phyloP scores from a whole-genome alignment of 2,888 invertebrate species.

The Drosophila sordidapex region DNA sequence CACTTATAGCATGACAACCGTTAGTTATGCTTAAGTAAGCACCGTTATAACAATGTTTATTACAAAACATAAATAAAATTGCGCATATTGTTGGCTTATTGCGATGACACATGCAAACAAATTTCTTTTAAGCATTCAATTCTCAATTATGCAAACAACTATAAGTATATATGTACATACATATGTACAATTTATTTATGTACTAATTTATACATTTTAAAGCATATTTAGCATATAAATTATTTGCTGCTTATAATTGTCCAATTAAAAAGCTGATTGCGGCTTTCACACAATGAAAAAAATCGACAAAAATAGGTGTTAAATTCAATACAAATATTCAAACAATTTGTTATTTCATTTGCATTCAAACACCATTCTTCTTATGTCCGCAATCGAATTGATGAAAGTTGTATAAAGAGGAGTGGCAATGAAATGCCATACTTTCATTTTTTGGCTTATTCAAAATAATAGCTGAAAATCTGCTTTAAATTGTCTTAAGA shows the following conservation, averaged over 20 bases:
- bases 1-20: slow-evolving; percentile 61
- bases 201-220: slow-evolving; percentile 4
- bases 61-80: slow-evolving; percentile 30
- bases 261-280: slow-evolving; percentile 59
- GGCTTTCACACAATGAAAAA: slow-evolving; percentile 7
- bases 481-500: not conserved
- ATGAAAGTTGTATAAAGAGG: not conserved
- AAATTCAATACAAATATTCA: slow-evolving; percentile 14
- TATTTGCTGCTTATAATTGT: slow-evolving; percentile 70
- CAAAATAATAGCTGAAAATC: not conserved
- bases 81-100: slow-evolving; percentile 36
- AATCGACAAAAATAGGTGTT: slow-evolving; percentile 12
- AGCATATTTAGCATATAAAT: slow-evolving; percentile 70
- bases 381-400: not conserved
- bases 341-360: slow-evolving; percentile 42
- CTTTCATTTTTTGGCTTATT: not conserved
- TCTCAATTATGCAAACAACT: not conserved
- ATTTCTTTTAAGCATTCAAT: slow-evolving; percentile 15
- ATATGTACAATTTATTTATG: not conserved
- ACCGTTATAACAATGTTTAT: slow-evolving; percentile 24
- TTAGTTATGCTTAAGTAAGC: slow-evolving; percentile 59
- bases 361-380: slow-evolving; percentile 12
- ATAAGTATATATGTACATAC: not conserved
- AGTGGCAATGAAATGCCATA: not conserved
- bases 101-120: slow-evolving; percentile 52